Percentiles rank a stretch among this genome's conserved stretches.
phyloP scores from a whole-genome alignment of 1,140 invertebrate species.

The Caerostris extrusa region DNA sequence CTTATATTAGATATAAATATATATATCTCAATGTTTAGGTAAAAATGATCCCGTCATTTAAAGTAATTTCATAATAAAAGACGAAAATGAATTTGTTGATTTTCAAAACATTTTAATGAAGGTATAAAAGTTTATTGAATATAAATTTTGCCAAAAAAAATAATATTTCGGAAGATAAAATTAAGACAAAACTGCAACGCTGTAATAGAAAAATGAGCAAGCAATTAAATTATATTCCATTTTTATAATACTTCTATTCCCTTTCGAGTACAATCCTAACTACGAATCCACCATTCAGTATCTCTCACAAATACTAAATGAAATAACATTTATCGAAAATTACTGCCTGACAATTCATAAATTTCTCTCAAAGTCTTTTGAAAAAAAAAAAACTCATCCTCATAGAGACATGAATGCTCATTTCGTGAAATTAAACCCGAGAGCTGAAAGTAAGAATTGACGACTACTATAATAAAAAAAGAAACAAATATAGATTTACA shows the following conservation, averaged over 20 bases:
- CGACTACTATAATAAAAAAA: constrained; percentile 35
- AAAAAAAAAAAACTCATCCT: not conserved
- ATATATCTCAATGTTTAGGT: too few species aligned
- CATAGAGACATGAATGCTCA: not conserved
- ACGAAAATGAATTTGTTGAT: too few species aligned
- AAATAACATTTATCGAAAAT: constrained; percentile 14
- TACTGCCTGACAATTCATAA: not conserved
- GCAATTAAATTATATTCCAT: not conserved
- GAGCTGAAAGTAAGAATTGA: constrained; percentile 1
- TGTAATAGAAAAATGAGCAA: too few species aligned
- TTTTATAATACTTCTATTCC: not conserved
- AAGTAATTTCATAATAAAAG: too few species aligned
- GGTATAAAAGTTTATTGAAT: too few species aligned
- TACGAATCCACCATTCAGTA: not conserved
- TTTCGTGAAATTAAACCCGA: not conserved
- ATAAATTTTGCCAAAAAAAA: too few species aligned
- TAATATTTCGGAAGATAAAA: too few species aligned
- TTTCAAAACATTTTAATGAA: too few species aligned
- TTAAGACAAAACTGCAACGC: too few species aligned
- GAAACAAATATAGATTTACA: constrained; percentile 58
- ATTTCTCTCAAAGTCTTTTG: not conserved
- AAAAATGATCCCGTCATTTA: too few species aligned
- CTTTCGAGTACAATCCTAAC: not conserved
- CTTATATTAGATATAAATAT: too few species aligned
- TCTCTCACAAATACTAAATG: not conserved